A percentile compares a stretch with the other conserved stretches of the same genome.
These are phyloP conservation scores for Ochotona curzoniae DNA, from an alignment of 2,113 vertebrate genomes.

Conservation along the genomic window DNA sequence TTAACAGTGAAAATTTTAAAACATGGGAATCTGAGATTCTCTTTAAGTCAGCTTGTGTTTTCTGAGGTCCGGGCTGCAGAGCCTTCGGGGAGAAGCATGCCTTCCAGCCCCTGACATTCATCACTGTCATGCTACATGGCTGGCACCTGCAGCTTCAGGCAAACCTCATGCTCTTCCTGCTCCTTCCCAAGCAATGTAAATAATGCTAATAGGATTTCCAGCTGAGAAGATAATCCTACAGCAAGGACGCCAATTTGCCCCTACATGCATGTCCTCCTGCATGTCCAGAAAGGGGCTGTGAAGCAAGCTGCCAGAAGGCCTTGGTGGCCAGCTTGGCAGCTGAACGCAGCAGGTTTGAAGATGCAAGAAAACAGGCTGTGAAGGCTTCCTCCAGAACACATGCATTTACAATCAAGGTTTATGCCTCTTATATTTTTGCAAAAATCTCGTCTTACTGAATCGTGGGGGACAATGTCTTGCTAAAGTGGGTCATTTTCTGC, in stretches of 20 bases:
- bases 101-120: conserved; percentile 42
- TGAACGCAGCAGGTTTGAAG: not conserved
- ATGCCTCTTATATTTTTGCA: not conserved
- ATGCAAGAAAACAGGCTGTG: too few species aligned
- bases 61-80: conserved; percentile 57
- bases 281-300: not conserved
- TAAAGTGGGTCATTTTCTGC: not conserved
- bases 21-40: conserved; percentile 66
- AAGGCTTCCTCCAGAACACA: not conserved
- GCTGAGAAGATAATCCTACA: not conserved
- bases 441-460: conserved; percentile 28
- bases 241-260: not conserved
- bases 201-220: not conserved
- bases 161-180: conserved; percentile 45
- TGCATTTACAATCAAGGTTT: conserved; percentile 27
- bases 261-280: not conserved
- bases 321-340: not conserved
- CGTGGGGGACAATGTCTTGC: conserved; percentile 51
- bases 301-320: not conserved
- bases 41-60: conserved; percentile 71
- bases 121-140: conserved; percentile 46
- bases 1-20: conserved; percentile 68
- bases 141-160: conserved; percentile 57
- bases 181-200: not conserved
- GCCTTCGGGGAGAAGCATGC: conserved; percentile 28